Percentiles rank a stretch among this genome's conserved stretches.
These are phyloP conservation scores for Stegostoma tigrinum DNA, from an alignment of 2,113 vertebrate species.

Conservation along the genomic window DNA sequence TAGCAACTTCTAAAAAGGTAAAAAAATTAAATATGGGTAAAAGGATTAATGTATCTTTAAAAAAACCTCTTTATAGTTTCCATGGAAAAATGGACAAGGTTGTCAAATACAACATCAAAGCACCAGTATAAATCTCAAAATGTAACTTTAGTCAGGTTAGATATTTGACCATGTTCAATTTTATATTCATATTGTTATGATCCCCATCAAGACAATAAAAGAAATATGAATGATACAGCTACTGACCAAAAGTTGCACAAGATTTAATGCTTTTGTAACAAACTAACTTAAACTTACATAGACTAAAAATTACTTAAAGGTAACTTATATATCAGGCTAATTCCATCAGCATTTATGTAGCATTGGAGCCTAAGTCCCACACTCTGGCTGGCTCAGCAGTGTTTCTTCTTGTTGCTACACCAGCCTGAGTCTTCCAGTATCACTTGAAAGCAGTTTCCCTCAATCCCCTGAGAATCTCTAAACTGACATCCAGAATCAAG, in stretches of 20 bases:
- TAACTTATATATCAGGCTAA: no score
- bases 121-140: neutral
- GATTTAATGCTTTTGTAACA: no score
- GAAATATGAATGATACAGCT: no score
- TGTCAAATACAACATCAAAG: neutral
- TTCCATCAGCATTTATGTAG: neutral
- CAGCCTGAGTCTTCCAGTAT: neutral
- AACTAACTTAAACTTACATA: no score
- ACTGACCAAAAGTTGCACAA: no score
- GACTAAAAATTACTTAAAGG: no score
- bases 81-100: neutral
- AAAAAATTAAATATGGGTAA: neutral
- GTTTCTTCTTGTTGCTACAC: neutral
- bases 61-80: neutral
- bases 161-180: neutral
- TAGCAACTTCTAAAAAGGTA: neutral
- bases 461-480: neutral
- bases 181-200: neutral
- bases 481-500: neutral
- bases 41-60: neutral
- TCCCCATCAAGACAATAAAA: no score
- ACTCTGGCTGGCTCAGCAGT: neutral
- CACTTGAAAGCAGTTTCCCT: neutral
- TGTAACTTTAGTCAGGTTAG: neutral
- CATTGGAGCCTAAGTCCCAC: neutral